These are phyloP conservation scores for Anoplophora glabripennis DNA, from an alignment of 1,140 invertebrate genomes.

Conservation along the genomic window DNA sequence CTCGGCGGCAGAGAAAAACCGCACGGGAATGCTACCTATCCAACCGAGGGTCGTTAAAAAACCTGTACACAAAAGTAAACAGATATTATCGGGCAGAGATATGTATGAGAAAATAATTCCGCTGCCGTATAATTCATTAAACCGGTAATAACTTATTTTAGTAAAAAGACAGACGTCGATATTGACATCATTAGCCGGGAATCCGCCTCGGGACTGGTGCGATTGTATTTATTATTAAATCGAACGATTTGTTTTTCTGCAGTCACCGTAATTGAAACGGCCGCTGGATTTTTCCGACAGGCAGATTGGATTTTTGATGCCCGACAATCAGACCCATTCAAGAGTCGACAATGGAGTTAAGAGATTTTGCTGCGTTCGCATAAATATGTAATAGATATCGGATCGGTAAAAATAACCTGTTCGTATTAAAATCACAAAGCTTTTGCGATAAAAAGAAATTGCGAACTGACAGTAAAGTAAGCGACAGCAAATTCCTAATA, in stretches of 20 bases:
- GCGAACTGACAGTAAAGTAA: too few relatives aligned
- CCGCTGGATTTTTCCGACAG: slow-evolving; percentile 1
- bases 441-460: too few relatives aligned
- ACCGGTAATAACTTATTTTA: slow-evolving; percentile 41
- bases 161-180: slow-evolving; percentile 32
- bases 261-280: slow-evolving; percentile 25
- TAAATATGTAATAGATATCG: too few relatives aligned
- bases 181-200: slow-evolving; percentile 37
- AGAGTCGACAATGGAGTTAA: not conserved
- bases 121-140: slow-evolving; percentile 35
- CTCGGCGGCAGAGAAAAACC: not conserved
- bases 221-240: slow-evolving; percentile 36
- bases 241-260: slow-evolving; percentile 33
- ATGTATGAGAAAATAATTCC: slow-evolving; percentile 41
- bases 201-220: slow-evolving; percentile 25
- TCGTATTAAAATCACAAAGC: too few relatives aligned
- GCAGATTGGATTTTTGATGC: not conserved
- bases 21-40: slow-evolving; percentile 6
- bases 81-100: slow-evolving; percentile 32
- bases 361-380: too few relatives aligned
- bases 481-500: too few relatives aligned
- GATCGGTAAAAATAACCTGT: too few relatives aligned
- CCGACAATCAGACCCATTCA: not conserved
- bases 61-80: slow-evolving; percentile 27
- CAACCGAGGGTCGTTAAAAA: not conserved